Percentiles rank a stretch among this genome's conserved stretches.
Conservation (phyloP, 2,888 invertebrate genomes). For the Tinea trinotella region DNA sequence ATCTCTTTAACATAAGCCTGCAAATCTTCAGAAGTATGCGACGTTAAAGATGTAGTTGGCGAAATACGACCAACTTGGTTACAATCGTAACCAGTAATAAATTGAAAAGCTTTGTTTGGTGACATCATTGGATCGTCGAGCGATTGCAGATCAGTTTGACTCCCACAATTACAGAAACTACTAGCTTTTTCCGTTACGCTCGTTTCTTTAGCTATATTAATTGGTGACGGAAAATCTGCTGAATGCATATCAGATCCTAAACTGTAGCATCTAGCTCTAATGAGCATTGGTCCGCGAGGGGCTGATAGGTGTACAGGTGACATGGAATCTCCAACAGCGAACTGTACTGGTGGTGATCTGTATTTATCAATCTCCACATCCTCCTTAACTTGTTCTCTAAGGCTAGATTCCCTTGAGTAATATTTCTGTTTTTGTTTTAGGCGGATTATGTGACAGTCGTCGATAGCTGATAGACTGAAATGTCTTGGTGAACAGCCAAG, state of each 20-base stretch:
- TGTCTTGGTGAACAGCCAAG: constrained; percentile 75
- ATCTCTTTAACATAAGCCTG: constrained; percentile 84
- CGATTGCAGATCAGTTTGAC: constrained; percentile 80
- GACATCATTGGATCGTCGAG: constrained; percentile 71
- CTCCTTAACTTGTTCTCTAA: constrained; percentile 53
- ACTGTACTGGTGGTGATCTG: constrained; percentile 68
- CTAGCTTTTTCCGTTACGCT: constrained; percentile 44
- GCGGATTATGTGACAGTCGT: constrained; percentile 66
- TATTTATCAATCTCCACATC: constrained; percentile 36
- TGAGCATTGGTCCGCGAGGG: constrained; percentile 36
- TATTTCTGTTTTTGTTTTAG: constrained; percentile 60
- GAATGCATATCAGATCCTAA: constrained; percentile 72
- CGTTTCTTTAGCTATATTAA: constrained; percentile 64
- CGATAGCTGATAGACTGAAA: constrained; percentile 78
- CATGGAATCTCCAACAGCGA: constrained; percentile 79
- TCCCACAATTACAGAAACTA: constrained; percentile 78
- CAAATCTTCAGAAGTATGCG: constrained; percentile 75
- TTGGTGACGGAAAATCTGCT: constrained; percentile 73
- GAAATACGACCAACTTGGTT: constrained; percentile 69
- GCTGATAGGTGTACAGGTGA: constrained; percentile 50
- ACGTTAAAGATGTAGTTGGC: constrained; percentile 67
- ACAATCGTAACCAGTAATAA: constrained; percentile 66
- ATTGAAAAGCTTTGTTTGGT: constrained; percentile 52
- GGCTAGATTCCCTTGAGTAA: constrained; percentile 56
- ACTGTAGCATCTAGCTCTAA: constrained; percentile 76